Evolutionary conservation across 2,113 vertebrate genomes (phyloP).

Genomic region (Gorsachius goisagi): DNA sequence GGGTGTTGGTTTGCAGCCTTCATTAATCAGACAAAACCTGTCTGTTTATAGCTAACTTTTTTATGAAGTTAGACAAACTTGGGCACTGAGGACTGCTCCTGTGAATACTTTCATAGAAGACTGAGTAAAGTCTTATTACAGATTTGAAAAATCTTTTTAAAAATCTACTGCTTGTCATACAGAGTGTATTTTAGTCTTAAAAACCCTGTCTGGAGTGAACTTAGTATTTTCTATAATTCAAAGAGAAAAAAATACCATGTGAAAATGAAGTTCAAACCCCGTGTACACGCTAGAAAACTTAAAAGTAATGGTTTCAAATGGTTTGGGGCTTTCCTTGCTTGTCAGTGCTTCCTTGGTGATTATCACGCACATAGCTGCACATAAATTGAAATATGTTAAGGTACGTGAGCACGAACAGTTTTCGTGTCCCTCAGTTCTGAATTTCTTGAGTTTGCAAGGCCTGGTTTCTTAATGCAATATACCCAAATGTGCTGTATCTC

Average conservation of each 20-base stretch:
- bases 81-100: background rate
- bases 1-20: background rate
- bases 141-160: background rate
- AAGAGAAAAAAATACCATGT: background rate
- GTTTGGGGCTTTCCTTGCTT: background rate
- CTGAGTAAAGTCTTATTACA: background rate
- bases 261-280: background rate
- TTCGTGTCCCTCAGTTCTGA: background rate
- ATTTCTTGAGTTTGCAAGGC: background rate
- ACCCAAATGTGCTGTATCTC: background rate
- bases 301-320: background rate
- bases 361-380: background rate
- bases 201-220: background rate
- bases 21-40: background rate
- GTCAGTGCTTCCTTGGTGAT: background rate
- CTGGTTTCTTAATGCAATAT: background rate
- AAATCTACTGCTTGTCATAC: background rate
- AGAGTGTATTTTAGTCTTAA: background rate
- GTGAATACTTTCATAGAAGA: background rate
- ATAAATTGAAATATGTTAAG: background rate
- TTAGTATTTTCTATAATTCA: background rate
- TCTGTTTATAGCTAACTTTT: background rate
- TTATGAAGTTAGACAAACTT: background rate
- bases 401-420: fast-evolving
- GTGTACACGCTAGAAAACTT: background rate